These are phyloP conservation scores for Magallana ariakensis DNA, from an alignment of 1,140 invertebrate genomes.

Conservation along the genomic window DNA sequence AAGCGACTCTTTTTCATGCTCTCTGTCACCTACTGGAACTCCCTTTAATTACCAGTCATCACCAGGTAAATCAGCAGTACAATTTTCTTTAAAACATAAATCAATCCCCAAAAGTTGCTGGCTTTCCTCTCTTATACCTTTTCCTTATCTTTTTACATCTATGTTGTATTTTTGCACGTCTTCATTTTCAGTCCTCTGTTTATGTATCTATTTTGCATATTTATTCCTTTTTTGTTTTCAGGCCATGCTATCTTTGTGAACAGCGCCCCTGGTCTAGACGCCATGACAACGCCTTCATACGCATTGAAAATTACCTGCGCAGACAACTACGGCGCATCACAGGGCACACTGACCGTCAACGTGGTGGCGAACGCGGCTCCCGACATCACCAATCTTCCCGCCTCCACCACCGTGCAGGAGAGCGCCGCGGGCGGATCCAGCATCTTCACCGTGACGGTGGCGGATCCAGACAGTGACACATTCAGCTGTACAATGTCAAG, in stretches of 20 bases:
- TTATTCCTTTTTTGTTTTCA: slow-evolving; percentile 19
- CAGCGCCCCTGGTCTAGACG: slow-evolving; percentile 28
- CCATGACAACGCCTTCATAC: slow-evolving; percentile 18
- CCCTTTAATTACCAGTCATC: neutral
- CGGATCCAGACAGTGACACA: slow-evolving; percentile 42
- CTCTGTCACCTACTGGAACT: neutral
- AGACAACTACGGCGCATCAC: slow-evolving; percentile 42
- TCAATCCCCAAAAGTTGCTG: too few relatives aligned
- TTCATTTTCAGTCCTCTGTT: too few relatives aligned
- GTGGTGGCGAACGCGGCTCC: slow-evolving; percentile 41
- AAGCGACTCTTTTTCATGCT: slow-evolving; percentile 8
- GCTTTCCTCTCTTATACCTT: too few relatives aligned
- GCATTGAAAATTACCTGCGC: slow-evolving; percentile 42
- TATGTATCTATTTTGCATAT: too few relatives aligned
- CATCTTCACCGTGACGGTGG: slow-evolving; percentile 43
- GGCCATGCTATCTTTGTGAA: slow-evolving; percentile 45
- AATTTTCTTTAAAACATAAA: neutral
- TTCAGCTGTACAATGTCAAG: slow-evolving; percentile 40
- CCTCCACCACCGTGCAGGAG: slow-evolving; percentile 22
- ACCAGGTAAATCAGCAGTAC: neutral
- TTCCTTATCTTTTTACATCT: too few relatives aligned
- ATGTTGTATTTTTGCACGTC: too few relatives aligned
- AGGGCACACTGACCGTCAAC: slow-evolving; percentile 32
- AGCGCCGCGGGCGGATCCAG: slow-evolving; percentile 16
- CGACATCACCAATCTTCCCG: slow-evolving; percentile 38